A percentile compares a stretch with the other conserved stretches of the same genome.
Evolutionary conservation across 2,888 invertebrate species (phyloP).

Genomic region (Drosophila leonis): DNA sequence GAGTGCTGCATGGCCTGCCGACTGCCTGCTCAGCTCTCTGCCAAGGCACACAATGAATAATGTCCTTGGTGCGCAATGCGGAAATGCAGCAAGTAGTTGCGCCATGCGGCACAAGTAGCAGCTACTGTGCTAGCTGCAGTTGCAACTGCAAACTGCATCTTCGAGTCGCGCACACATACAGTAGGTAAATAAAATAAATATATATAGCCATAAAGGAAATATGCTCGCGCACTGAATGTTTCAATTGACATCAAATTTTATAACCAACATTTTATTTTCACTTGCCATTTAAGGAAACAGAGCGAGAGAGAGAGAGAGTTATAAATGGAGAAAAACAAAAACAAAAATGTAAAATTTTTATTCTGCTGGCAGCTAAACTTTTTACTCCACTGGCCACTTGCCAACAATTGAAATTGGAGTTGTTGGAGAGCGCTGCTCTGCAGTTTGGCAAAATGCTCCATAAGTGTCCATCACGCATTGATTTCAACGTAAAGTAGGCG

Average conservation of each 20-base stretch:
- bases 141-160: conserved; percentile 7
- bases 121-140: conserved; percentile 12
- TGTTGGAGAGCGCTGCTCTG: conserved; percentile 11
- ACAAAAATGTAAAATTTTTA: conserved; percentile 33
- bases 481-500: conserved; percentile 33
- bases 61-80: conserved; percentile 75
- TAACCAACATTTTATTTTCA: conserved; percentile 67
- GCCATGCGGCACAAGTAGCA: conserved; percentile 28
- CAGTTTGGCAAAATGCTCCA: conserved; percentile 43
- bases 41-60: conserved; percentile 68
- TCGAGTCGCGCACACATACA: conserved; percentile 1
- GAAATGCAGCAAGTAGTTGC: conserved; percentile 61
- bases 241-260: conserved; percentile 77
- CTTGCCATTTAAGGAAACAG: conserved; percentile 25
- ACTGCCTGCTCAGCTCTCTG: conserved; percentile 6
- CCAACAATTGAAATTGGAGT: conserved; percentile 39
- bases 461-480: conserved; percentile 63
- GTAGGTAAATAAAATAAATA: conserved; percentile 69
- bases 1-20: conserved; percentile 58
- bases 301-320: not conserved
- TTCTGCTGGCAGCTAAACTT: conserved; percentile 21
- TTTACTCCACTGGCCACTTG: conserved; percentile 44
- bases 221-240: conserved; percentile 65
- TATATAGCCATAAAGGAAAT: conserved; percentile 71
- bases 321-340: conserved; percentile 4